A percentile compares a stretch with the other conserved stretches of the same genome.
Conservation (phyloP, 2,113 vertebrate genomes). For the Ginglymostoma cirratum region DNA sequence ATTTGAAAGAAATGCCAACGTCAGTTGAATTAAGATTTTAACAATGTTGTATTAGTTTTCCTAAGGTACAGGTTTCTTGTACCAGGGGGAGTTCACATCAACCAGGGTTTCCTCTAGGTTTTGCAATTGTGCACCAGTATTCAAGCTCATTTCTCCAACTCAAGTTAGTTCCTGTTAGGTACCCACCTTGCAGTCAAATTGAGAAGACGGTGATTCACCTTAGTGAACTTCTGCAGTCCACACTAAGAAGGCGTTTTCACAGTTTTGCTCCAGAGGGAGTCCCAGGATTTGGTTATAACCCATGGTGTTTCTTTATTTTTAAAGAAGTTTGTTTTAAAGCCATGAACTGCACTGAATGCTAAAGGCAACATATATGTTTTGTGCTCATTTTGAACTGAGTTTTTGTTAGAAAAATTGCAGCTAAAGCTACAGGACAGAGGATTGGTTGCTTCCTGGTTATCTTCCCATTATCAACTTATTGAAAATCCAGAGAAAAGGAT, state of each 20-base stretch:
- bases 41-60: not conserved
- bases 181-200: too few species aligned
- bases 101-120: not conserved
- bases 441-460: too few species aligned
- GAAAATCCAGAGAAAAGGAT: too few species aligned
- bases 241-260: not conserved
- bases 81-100: not conserved
- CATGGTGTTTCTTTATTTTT: too few species aligned
- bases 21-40: not conserved
- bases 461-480: too few species aligned
- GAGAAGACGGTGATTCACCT: too few species aligned
- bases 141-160: not conserved
- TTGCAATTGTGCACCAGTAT: not conserved
- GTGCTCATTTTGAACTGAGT: too few species aligned
- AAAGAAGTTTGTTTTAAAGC: too few species aligned
- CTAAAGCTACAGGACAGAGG: too few species aligned
- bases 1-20: not conserved
- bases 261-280: not conserved
- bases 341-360: too few species aligned
- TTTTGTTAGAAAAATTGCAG: too few species aligned
- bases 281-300: not conserved
- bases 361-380: too few species aligned
- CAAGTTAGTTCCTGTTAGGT: not conserved
- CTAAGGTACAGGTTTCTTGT: not conserved
- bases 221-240: not conserved